phyloP scores from a whole-genome alignment of 2,888 invertebrate genomes.

The Chrysolina haemoptera region DNA sequence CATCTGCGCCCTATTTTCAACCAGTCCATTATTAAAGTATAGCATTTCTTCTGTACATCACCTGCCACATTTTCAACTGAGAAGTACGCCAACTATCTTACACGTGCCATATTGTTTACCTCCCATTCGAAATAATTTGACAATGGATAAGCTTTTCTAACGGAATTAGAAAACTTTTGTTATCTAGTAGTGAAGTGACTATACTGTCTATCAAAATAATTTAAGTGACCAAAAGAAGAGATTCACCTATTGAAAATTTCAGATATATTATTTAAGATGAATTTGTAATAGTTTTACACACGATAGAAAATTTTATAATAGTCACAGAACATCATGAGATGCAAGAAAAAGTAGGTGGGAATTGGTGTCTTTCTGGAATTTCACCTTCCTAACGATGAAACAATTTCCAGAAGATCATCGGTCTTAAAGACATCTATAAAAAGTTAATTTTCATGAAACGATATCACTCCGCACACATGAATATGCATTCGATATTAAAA shows the following conservation, averaged over 20 bases:
- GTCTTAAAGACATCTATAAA: too few species aligned
- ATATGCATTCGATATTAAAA: too few species aligned
- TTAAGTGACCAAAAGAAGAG: background rate
- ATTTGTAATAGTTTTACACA: background rate
- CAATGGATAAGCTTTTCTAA: conserved; percentile 13
- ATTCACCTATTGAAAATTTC: background rate
- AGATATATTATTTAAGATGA: too few species aligned
- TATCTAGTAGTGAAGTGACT: background rate
- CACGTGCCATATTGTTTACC: conserved; percentile 44
- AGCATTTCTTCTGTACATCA: conserved; percentile 52
- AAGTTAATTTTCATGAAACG: too few species aligned
- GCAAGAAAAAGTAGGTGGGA: too few species aligned
- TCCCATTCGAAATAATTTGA: conserved; percentile 20
- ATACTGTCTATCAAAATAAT: background rate
- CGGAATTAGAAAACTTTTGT: background rate
- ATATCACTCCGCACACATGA: too few species aligned
- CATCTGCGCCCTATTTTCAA: conserved; percentile 54
- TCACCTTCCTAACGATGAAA: too few species aligned
- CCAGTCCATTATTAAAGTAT: conserved; percentile 50
- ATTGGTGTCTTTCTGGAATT: too few species aligned
- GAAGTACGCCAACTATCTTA: conserved; percentile 45
- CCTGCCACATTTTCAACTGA: conserved; percentile 45
- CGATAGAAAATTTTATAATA: too few species aligned
- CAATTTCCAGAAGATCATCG: too few species aligned
- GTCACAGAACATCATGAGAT: too few species aligned